These are phyloP conservation scores for Sarcophaga variegata DNA, from an alignment of 2,888 invertebrate species.

Conservation along the genomic window DNA sequence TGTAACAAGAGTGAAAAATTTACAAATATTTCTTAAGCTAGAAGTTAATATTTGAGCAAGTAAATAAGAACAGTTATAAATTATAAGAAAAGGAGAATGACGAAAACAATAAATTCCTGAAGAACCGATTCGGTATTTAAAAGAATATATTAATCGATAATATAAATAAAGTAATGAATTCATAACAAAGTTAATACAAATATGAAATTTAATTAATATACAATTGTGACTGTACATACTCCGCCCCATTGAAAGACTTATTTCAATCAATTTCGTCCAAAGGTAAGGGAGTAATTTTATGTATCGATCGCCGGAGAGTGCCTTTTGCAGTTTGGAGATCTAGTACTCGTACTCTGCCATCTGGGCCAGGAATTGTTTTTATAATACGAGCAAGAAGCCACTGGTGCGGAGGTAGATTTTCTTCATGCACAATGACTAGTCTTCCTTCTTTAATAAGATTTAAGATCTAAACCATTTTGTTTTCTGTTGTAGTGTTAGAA, in stretches of 20 bases:
- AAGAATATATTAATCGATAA: too few relatives aligned
- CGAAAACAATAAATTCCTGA: too few relatives aligned
- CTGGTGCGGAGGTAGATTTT: constrained; percentile 3
- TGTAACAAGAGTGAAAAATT: too few relatives aligned
- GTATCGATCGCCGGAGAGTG: not conserved
- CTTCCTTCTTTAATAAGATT: not conserved
- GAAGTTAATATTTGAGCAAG: too few relatives aligned
- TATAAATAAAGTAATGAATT: too few relatives aligned
- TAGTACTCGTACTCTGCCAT: not conserved
- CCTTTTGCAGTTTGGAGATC: not conserved
- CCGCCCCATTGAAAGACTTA: not conserved
- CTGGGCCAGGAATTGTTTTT: constrained; percentile 2
- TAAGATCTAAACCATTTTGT: not conserved
- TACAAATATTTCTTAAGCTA: too few relatives aligned
- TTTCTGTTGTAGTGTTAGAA: not conserved
- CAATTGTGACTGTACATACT: too few relatives aligned
- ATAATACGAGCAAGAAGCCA: constrained; percentile 13
- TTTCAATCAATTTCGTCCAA: not conserved
- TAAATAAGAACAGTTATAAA: too few relatives aligned
- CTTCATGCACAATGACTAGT: constrained; percentile 10
- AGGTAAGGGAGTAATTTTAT: not conserved
- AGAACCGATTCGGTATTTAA: too few relatives aligned
- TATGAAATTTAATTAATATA: too few relatives aligned
- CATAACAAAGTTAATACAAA: too few relatives aligned
- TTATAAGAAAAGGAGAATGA: too few relatives aligned